Percentiles rank a stretch among this genome's conserved stretches.
These are phyloP conservation scores for Balearica regulorum DNA, from an alignment of 2,797 vertebrate genomes.

Conservation along the genomic window DNA sequence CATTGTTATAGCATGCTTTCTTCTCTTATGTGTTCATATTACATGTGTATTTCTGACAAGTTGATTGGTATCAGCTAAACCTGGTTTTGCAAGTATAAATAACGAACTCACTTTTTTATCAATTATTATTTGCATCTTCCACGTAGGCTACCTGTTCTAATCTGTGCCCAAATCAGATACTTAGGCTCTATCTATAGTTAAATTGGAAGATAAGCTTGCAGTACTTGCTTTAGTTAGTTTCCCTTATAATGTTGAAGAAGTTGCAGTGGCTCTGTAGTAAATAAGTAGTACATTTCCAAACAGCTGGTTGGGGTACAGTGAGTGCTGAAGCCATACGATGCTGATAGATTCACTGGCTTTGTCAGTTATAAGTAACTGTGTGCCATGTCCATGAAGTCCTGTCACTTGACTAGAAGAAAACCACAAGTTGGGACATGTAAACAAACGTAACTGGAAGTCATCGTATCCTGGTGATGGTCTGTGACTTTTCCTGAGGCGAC, in stretches of 20 bases:
- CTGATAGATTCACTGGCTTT: background rate
- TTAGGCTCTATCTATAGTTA: background rate
- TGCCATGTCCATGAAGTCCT: background rate
- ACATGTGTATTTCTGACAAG: background rate
- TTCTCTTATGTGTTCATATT: background rate
- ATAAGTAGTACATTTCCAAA: background rate
- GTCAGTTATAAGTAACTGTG: background rate
- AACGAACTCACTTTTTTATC: background rate
- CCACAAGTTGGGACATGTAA: background rate
- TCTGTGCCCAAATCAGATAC: background rate
- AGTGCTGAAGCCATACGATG: background rate
- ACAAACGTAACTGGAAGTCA: background rate
- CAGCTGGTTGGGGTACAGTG: background rate
- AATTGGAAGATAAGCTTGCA: background rate
- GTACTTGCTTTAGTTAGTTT: background rate
- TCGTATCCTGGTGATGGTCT: rapidly evolving
- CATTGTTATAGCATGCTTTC: background rate
- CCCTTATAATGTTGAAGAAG: background rate
- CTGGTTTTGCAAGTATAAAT: background rate
- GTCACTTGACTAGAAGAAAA: background rate
- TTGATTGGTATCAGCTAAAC: background rate
- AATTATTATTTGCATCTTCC: background rate
- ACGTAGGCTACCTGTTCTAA: background rate
- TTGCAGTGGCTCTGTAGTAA: background rate
- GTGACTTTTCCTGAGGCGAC: background rate